Evolutionary conservation across 2,797 vertebrate genomes (phyloP).

Genomic region (Cirrhinus molitorella): DNA sequence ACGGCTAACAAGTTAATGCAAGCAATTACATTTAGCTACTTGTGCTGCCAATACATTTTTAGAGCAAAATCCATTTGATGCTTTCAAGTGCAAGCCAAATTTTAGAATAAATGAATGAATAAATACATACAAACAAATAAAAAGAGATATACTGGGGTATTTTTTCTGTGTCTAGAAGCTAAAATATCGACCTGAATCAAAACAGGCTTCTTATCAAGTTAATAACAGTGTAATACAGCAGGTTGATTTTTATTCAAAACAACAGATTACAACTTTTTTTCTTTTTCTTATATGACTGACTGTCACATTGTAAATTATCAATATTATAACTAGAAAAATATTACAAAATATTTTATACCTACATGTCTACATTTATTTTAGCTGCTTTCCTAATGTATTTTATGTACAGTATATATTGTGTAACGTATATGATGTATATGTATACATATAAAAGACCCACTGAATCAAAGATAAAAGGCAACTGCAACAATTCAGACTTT

Average conservation of each 20-base stretch:
- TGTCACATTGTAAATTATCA: neutral
- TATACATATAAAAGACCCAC: too few relatives aligned
- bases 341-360: neutral
- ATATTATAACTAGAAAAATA: too few relatives aligned
- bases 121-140: neutral
- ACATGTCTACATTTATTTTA: neutral
- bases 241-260: neutral
- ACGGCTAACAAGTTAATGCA: neutral
- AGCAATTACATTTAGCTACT: neutral
- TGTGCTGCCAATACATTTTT: neutral
- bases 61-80: neutral
- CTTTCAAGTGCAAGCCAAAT: neutral
- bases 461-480: too few relatives aligned
- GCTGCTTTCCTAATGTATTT: neutral
- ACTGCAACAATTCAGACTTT: too few relatives aligned
- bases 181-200: neutral
- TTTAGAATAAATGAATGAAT: neutral
- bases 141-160: neutral
- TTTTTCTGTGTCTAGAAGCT: neutral
- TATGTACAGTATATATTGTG: neutral
- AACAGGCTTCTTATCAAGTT: neutral
- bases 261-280: neutral
- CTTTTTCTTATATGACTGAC: neutral
- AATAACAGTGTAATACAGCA: too few relatives aligned
- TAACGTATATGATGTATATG: neutral